A percentile compares a stretch with the other conserved stretches of the same genome.
Evolutionary conservation across 1,140 invertebrate species (phyloP).

Genomic region (Harpegnathos saltator): DNA sequence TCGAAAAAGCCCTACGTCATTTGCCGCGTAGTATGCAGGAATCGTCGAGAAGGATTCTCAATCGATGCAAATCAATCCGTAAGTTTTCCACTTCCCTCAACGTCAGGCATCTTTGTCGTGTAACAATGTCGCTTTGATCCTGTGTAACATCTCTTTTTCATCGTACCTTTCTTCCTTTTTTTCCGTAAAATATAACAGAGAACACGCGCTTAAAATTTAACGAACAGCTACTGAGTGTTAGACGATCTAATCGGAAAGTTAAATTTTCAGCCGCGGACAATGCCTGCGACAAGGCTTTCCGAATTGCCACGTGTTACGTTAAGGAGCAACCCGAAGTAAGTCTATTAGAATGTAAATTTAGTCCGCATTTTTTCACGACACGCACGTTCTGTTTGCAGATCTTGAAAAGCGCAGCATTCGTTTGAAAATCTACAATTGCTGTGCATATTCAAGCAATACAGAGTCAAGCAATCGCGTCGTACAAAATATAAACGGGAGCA

Average conservation of each 20-base stretch:
- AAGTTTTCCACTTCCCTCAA: slow-evolving; percentile 51
- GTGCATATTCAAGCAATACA: neutral
- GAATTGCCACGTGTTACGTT: slow-evolving; percentile 77
- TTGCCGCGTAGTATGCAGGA: slow-evolving; percentile 74
- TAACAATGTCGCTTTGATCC: neutral
- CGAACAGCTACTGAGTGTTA: neutral
- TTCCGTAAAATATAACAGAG: neutral
- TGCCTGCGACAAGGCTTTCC: slow-evolving; percentile 79
- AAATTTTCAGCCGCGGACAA: slow-evolving; percentile 70
- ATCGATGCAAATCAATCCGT: slow-evolving; percentile 77
- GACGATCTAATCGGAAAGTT: neutral
- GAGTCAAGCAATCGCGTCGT: neutral
- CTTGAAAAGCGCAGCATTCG: slow-evolving; percentile 24
- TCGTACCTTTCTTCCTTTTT: neutral
- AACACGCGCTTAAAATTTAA: slow-evolving; percentile 7
- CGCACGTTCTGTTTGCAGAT: slow-evolving; percentile 25
- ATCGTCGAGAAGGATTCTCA: slow-evolving; percentile 69
- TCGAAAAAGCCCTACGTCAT: slow-evolving; percentile 75
- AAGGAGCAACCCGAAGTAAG: slow-evolving; percentile 74
- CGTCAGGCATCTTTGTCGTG: neutral
- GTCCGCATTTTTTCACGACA: neutral
- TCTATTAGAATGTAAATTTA: neutral
- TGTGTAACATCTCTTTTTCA: neutral
- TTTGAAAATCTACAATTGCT: slow-evolving; percentile 25
- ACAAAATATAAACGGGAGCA: neutral